Base-by-base conservation (phyloP, 1,140 invertebrate genomes). In the Eueides isabella region DNA sequence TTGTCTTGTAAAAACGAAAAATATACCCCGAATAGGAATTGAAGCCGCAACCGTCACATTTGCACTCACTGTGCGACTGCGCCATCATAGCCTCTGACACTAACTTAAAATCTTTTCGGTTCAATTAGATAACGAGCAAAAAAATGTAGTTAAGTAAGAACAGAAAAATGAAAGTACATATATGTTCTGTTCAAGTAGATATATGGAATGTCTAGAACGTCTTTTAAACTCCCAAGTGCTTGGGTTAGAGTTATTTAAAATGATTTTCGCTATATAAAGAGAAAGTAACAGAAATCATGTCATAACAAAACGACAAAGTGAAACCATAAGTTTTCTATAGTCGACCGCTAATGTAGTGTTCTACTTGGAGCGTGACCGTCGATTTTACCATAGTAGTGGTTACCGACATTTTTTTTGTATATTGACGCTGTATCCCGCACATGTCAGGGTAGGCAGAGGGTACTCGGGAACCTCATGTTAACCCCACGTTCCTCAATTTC, bases 271-370 rank as follows among this genome's bases (percentile, higher is more conserved):
- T 29, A 67, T 65, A 75, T 64, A 28, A 35, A 72, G 70, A 68
- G 75, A 76, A 76, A 76, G 70, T 67, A 23, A 23, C n/a, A n/a
- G 14, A 61, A 76, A 65, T 33, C 14, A 64, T 55, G 70, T 38
- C 61, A 26, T 11, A 68, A 61, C 41, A 72, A 61, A 67, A 23
- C 33, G 35, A 29, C 55, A 61, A 66, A 23, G 70, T 35, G 70
- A 64, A 76, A 76, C 68, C n/a, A 41, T 41, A 55, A 65, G 66
- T 67, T 69, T 33, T 61, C 67, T 41, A 63, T 31, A 55, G 48
- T 12, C 19, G 12, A 48, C 41, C 41, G 16, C 41, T 23, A 23
- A 26, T 23, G 48, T 55, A 12, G 26, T 26, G 48, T 26, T 11
- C 11, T 23, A 55, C 23, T 55, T 0, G 48, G 12, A 55, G 48